These are phyloP conservation scores for Ibidorhyncha struthersii DNA, from an alignment of 2,113 vertebrate species.

Conservation along the genomic window DNA sequence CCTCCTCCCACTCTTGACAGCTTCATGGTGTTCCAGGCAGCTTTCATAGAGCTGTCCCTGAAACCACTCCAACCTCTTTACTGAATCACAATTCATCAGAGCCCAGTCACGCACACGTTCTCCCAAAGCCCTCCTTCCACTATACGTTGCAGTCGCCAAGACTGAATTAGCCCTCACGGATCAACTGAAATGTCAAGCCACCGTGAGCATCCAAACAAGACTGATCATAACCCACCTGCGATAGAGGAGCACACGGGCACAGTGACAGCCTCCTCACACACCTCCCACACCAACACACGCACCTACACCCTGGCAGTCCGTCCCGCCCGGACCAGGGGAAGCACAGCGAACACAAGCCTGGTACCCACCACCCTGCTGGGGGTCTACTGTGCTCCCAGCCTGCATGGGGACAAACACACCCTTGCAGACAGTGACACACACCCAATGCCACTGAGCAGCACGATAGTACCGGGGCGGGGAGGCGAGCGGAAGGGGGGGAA, in stretches of 20 bases:
- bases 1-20: not conserved
- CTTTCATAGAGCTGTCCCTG: not conserved
- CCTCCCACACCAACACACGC: not conserved
- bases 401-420: not conserved
- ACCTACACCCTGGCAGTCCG: not conserved
- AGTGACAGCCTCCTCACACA: not conserved
- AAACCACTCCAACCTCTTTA: not conserved
- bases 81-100: not conserved
- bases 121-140: not conserved
- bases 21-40: not conserved
- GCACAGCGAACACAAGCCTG: not conserved
- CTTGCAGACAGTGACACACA: not conserved
- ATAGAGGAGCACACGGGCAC: not conserved
- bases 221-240: rapidly evolving
- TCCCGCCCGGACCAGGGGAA: not conserved
- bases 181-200: not conserved
- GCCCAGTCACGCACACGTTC: not conserved
- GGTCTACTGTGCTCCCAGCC: not conserved
- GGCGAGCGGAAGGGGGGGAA: no score
- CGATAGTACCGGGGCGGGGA: not conserved
- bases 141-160: not conserved
- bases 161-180: not conserved
- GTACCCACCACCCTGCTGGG: not conserved
- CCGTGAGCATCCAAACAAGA: not conserved
- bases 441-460: not conserved